Conservation (phyloP, 2,113 vertebrate genomes). For the Illadopsis cleaveri region DNA sequence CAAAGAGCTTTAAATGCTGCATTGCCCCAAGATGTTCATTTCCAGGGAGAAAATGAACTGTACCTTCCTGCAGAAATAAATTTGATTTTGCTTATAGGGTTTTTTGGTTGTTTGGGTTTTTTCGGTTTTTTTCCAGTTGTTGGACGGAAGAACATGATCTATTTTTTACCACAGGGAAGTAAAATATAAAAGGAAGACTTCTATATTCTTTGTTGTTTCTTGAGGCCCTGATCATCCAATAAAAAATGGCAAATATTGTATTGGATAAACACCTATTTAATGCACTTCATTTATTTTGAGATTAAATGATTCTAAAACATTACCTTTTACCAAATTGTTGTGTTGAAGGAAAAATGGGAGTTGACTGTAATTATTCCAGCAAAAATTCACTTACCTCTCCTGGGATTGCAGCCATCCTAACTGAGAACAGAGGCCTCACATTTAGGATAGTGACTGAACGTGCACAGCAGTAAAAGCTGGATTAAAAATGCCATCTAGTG, state of each 20-base stretch:
- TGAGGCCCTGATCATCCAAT: not conserved
- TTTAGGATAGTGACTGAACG: not conserved
- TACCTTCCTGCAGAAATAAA: not conserved
- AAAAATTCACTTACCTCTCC: not conserved
- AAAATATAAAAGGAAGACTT: not conserved
- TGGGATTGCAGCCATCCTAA: not conserved
- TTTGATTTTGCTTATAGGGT: not conserved
- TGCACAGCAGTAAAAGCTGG: not conserved
- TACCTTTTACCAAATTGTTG: not conserved
- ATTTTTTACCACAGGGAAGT: not conserved
- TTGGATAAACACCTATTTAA: not conserved
- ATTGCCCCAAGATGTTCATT: not conserved
- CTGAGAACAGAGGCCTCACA: not conserved
- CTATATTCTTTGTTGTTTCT: not conserved
- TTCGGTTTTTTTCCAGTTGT: not conserved
- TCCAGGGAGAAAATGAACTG: not conserved
- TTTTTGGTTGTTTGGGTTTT: not conserved
- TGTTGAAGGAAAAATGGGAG: not conserved
- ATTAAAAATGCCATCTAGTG: conserved; percentile 32
- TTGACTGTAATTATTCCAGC: not conserved
- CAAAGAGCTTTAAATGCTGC: not conserved
- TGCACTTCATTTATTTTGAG: not conserved
- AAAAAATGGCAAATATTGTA: not conserved
- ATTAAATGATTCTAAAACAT: not conserved
- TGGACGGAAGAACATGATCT: not conserved